Conservation (phyloP, 2,113 vertebrate genomes). For the Phrynosoma platyrhinos region DNA sequence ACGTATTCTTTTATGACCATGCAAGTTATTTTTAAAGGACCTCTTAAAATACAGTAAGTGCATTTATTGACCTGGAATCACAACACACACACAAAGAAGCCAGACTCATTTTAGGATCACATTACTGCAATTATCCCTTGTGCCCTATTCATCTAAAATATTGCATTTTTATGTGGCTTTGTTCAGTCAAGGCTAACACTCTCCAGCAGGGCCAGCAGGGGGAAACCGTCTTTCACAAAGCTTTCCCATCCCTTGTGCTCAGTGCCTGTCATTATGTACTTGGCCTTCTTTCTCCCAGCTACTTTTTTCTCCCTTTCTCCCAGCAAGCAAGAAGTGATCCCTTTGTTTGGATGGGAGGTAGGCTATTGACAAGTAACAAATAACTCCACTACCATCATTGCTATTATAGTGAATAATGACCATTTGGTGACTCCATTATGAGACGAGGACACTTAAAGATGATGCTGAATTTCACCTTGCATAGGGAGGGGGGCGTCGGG, state of each 20-base stretch:
- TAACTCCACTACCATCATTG: background rate
- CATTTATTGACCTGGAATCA: background rate
- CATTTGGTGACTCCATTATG: background rate
- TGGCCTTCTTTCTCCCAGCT: background rate
- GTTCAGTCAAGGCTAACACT: background rate
- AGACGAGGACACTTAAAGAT: constrained; percentile 10
- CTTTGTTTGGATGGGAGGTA: constrained; percentile 15
- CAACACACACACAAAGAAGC: background rate
- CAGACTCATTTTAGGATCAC: background rate
- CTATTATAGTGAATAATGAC: constrained; percentile 10
- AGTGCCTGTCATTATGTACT: background rate
- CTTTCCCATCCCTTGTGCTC: background rate
- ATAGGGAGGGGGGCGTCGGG: background rate
- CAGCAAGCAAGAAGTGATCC: background rate
- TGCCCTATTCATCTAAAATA: background rate
- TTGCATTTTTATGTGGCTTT: rapidly evolving
- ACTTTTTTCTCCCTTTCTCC: no score
- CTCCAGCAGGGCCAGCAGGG: constrained; percentile 53
- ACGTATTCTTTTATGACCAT: constrained; percentile 23
- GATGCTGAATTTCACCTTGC: constrained; percentile 10
- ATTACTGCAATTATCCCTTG: background rate
- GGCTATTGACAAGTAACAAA: constrained; percentile 7
- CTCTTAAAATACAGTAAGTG: constrained; percentile 20
- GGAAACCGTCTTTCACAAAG: constrained; percentile 40
- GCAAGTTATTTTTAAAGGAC: constrained; percentile 25